Evolutionary conservation across 2,797 vertebrate genomes (phyloP).

Genomic region (Kryptolebias ocellatus): DNA sequence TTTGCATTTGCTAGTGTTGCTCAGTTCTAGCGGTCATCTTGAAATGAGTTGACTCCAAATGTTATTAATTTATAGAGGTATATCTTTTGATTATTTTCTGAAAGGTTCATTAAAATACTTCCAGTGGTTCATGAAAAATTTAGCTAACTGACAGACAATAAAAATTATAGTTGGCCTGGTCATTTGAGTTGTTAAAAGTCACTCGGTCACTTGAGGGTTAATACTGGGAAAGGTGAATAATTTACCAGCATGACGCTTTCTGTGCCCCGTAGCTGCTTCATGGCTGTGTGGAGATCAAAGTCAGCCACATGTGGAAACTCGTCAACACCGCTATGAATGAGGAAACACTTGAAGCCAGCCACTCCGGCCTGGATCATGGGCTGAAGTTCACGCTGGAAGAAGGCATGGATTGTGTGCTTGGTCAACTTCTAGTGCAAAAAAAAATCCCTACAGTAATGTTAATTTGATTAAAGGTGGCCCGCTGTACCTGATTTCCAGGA

Average conservation of each 20-base stretch:
- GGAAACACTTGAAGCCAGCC: slow-evolving; percentile 88
- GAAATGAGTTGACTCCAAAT: no score
- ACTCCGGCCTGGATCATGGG: slow-evolving; percentile 85
- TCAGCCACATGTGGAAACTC: slow-evolving; percentile 84
- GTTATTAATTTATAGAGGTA: no score
- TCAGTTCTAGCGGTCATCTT: no score
- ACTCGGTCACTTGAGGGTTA: no score
- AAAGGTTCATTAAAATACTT: no score
- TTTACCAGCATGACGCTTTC: slow-evolving; percentile 86
- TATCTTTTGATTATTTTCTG: no score
- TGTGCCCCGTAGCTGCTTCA: slow-evolving; percentile 84
- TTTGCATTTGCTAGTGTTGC: no score
- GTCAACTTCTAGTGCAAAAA: neutral
- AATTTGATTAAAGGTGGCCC: neutral
- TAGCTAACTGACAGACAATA: no score
- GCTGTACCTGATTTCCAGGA: slow-evolving; percentile 84
- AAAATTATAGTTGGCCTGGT: no score
- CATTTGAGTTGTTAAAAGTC: no score
- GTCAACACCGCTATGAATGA: slow-evolving; percentile 86
- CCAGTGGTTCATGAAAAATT: no score
- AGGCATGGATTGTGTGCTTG: slow-evolving; percentile 15
- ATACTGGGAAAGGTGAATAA: no score
- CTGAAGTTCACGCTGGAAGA: slow-evolving; percentile 76
- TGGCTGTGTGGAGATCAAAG: slow-evolving; percentile 80
- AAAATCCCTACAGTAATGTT: neutral